Percentiles rank a stretch among this genome's conserved stretches.
Evolutionary conservation across 2,113 vertebrate genomes (phyloP).

Genomic region (Thalassarche chlororhynchos): DNA sequence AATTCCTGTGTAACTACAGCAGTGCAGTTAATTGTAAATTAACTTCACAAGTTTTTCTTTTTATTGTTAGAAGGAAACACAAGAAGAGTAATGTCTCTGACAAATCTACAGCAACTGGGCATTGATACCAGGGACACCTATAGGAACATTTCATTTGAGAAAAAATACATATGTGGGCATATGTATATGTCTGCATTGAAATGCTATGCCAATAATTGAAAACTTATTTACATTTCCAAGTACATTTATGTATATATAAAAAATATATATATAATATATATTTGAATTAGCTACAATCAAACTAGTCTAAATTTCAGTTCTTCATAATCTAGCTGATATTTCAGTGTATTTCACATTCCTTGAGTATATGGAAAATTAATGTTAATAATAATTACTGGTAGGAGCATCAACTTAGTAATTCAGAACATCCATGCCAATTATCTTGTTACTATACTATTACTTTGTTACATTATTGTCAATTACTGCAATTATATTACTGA

Average conservation of each 20-base stretch:
- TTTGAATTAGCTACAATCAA: not conserved
- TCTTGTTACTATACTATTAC: not conserved
- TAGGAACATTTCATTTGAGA: not conserved
- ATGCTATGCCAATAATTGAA: not conserved
- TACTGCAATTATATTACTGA: not conserved
- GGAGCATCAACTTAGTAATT: not conserved
- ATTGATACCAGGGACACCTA: not conserved
- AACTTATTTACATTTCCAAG: not conserved
- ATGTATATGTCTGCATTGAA: not conserved
- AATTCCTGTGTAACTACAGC: not conserved
- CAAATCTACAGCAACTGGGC: not conserved
- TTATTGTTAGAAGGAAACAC: not conserved
- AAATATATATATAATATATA: not conserved
- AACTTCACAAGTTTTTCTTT: not conserved
- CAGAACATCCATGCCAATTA: not conserved
- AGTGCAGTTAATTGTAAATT: not conserved
- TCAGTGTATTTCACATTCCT: not conserved
- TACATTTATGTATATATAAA: not conserved
- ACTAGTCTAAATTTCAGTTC: not conserved
- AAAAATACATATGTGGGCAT: not conserved
- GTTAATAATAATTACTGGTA: not conserved
- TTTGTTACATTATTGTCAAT: slow-evolving; percentile 5
- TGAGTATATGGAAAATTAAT: not conserved
- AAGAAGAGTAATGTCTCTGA: not conserved
- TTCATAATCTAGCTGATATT: not conserved